Evolutionary conservation across 64 coral and sea anemone species (phyloP).

Genomic region (Stichodactyla mertensii): DNA sequence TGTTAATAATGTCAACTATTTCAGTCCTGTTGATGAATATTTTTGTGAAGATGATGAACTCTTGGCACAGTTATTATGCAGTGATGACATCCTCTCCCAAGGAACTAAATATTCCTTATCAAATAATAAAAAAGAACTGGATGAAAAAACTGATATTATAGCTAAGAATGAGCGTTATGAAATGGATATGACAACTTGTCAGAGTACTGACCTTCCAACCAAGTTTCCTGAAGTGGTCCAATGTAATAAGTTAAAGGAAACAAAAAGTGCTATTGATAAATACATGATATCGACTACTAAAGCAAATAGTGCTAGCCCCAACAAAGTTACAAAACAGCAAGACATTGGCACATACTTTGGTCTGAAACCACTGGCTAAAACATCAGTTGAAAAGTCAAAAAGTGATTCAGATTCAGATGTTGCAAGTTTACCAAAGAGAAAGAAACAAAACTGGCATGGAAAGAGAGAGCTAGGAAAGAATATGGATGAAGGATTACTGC

Average conservation of each 20-base stretch:
- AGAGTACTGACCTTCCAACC: neutral
- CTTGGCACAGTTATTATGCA: neutral
- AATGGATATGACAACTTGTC: neutral
- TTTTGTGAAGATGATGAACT: neutral
- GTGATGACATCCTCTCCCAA: neutral
- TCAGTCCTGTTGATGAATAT: neutral
- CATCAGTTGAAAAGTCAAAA: neutral
- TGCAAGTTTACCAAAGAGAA: conserved; percentile 12
- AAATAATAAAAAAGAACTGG: neutral
- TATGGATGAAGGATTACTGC: conserved; percentile 6
- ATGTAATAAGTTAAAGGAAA: neutral
- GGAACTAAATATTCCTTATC: neutral
- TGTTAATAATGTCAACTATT: neutral
- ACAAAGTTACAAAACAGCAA: conserved; percentile 56
- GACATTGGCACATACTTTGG: conserved; percentile 96
- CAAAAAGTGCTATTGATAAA: neutral
- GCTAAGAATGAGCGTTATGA: neutral
- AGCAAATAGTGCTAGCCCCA: neutral
- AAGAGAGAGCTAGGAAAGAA: neutral
- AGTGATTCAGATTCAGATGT: neutral
- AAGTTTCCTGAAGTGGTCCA: neutral
- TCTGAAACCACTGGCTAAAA: conserved; percentile 49
- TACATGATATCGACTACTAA: neutral
- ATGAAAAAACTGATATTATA: conserved; percentile 6
- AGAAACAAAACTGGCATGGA: conserved; percentile 3